Evolutionary conservation across 2,888 invertebrate genomes (phyloP).

Genomic region (Erannis defoliaria): DNA sequence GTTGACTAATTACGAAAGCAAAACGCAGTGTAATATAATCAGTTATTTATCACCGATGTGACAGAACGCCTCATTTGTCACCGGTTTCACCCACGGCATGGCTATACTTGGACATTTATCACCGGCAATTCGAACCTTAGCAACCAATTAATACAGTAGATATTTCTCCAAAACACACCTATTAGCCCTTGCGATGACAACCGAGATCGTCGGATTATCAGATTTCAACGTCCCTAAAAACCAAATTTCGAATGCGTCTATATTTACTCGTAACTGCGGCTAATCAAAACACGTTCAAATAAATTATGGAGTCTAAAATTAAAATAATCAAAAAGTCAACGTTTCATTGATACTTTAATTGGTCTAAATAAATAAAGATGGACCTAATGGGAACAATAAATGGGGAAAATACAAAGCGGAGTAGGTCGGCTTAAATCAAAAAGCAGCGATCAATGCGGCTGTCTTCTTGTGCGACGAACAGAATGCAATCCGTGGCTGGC

Average conservation of each 20-base stretch:
- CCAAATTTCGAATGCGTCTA: conserved; percentile 68
- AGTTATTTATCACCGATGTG: conserved; percentile 84
- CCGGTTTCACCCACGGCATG: conserved; percentile 78
- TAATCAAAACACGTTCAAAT: conserved; percentile 48
- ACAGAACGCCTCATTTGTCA: conserved; percentile 83
- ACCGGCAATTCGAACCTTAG: conserved; percentile 68
- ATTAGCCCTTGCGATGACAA: conserved; percentile 78
- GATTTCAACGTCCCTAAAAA: conserved; percentile 75
- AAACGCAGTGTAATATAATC: conserved; percentile 84
- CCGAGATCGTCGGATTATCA: conserved; percentile 77
- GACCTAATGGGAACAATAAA: conserved; percentile 63
- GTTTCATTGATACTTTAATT: conserved; percentile 52
- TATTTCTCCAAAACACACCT: conserved; percentile 57
- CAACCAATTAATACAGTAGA: conserved; percentile 55
- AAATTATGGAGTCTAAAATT: conserved; percentile 43
- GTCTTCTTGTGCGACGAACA: conserved; percentile 75
- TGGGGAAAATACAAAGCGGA: conserved; percentile 57
- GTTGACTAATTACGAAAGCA: conserved; percentile 83
- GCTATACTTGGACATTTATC: conserved; percentile 75
- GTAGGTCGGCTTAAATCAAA: conserved; percentile 69
- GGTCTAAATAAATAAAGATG: conserved; percentile 54
- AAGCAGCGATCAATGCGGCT: conserved; percentile 73
- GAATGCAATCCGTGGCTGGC: conserved; percentile 77
- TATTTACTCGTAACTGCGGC: conserved; percentile 56
- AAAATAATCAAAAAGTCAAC: conserved; percentile 49